Evolutionary conservation across 2,888 invertebrate species (phyloP), one percentile per base, ranked within the genome.

Genomic region (Ectemnius cavifrons): DNA sequence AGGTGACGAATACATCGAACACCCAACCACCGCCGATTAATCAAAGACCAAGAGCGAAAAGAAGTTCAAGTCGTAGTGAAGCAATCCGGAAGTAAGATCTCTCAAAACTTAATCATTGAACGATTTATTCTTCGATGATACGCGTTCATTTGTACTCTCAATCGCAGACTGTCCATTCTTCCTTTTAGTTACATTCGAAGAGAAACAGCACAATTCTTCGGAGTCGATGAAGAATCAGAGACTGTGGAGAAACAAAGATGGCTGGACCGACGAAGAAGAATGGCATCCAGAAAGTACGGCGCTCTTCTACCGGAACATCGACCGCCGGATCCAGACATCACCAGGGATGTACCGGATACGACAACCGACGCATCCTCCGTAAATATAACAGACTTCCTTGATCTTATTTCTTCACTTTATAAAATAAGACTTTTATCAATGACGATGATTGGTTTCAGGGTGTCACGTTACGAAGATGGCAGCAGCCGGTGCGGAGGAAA

Each of bases 201-300:
- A 82, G 96, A 96, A 90, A 95, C 96, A 71, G 95, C 96, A 70
- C 95, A 94, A 83, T 97, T 97, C 92, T 97, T 97, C 90, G 97
- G 97, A 20, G 95, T 97, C 71, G 95, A 95, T 87, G 95, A 95
- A 86, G 95, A 95, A 84, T 94, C 94, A 83, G 96, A 96, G 89
- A 93, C 94, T 85, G 93, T 94, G 87, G 95, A 95, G 91, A 93
- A 94, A 89, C 92, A 94, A 88, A 91, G 95, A 89, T 97, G 97
- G 97, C 92, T 95, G 86, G 96, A 96, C 88, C 93, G 97, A 89
- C 93, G 97, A 89, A 94, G 95, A 90, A 92, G 96, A 85, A 94
- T 96, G 92, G 95, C 96, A 83, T 94, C 94, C 87, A 94, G 95
- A 92, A 94, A 94, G 89, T 93, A 93, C 81, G 93, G 93, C 13